Conservation (phyloP, 2,113 vertebrate genomes). For the Maccullochella peelii region DNA sequence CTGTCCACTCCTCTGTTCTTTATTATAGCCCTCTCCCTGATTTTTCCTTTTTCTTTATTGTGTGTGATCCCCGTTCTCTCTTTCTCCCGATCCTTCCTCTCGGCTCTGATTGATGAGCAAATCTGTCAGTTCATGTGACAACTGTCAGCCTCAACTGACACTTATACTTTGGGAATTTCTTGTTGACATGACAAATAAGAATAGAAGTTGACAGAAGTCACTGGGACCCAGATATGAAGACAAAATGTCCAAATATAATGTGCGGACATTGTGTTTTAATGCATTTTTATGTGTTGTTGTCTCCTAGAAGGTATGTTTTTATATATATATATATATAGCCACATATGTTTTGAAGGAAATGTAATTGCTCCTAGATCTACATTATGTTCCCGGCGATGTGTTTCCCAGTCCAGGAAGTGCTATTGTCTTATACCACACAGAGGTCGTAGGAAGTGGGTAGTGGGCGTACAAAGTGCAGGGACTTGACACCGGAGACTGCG, state of each 20-base stretch:
- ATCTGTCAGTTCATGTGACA: neutral
- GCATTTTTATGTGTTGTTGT: neutral
- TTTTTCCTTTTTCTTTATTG: neutral
- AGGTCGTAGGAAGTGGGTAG: neutral
- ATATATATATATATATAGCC: too few species aligned
- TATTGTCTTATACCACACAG: neutral
- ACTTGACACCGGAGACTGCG: too few species aligned
- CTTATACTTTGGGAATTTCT: neutral
- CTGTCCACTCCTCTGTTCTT: neutral
- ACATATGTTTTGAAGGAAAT: neutral
- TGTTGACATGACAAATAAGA: neutral
- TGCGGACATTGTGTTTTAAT: neutral
- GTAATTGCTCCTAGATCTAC: neutral
- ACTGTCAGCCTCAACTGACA: neutral
- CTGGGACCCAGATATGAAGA: neutral
- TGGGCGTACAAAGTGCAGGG: neutral
- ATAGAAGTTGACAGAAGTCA: neutral
- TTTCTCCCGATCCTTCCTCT: neutral
- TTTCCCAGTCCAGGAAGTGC: neutral
- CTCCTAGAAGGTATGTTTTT: neutral
- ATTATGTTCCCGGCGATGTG: neutral
- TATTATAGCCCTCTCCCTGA: neutral
- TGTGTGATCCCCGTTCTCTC: neutral
- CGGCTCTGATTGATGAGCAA: neutral
- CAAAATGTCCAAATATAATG: neutral